phyloP scores from a whole-genome alignment of 2,888 invertebrate genomes.

The Hemaris fuciformis region DNA sequence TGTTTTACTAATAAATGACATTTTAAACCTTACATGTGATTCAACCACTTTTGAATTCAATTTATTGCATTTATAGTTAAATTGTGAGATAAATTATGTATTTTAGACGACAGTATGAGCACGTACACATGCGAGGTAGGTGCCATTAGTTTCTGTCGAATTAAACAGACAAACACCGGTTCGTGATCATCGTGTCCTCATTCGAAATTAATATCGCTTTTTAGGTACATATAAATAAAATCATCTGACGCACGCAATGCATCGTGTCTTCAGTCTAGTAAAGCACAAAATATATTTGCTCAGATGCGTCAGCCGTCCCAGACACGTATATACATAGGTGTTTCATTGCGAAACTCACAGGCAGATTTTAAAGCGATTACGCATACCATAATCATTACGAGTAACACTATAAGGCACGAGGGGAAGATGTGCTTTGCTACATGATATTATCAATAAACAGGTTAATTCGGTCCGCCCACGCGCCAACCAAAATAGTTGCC shows the following conservation, averaged over 20 bases:
- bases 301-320: neutral
- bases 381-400: neutral
- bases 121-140: constrained; percentile 24
- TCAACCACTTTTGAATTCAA: neutral
- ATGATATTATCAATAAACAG: constrained; percentile 12
- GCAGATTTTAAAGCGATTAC: neutral
- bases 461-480: constrained; percentile 14
- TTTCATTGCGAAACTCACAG: neutral
- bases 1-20: neutral
- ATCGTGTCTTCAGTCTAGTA: neutral
- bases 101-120: constrained; percentile 16
- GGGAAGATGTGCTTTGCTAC: neutral
- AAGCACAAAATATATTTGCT: neutral
- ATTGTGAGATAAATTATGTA: constrained; percentile 16
- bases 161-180: constrained; percentile 41
- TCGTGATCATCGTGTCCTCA: constrained; percentile 53
- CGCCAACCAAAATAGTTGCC: constrained; percentile 1
- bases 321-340: neutral
- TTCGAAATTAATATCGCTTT: constrained; percentile 53
- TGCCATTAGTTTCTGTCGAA: constrained; percentile 57
- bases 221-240: constrained; percentile 35
- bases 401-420: neutral
- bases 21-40: neutral
- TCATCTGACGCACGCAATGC: neutral
- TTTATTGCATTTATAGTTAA: neutral